Conservation (phyloP, 2,888 invertebrate genomes). For the Spisula solida region DNA sequence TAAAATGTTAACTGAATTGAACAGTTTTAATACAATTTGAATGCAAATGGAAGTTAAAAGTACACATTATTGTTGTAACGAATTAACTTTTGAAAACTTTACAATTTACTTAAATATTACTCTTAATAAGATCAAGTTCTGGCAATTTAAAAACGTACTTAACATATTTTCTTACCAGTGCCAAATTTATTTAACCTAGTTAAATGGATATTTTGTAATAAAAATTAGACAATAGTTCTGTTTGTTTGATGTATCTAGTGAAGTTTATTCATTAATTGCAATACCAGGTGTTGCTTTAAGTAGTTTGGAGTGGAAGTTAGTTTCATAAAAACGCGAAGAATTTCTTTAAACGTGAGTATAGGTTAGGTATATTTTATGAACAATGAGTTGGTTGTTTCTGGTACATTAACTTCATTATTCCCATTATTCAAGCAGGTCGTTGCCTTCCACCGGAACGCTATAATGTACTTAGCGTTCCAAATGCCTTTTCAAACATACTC, state of each 20-base stretch:
- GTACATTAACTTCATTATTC: constrained; percentile 12
- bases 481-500: no score
- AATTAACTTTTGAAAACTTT: no score
- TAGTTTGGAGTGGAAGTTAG: background rate
- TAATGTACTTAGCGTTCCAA: no score
- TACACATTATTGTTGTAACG: no score
- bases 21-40: no score
- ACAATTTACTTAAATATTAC: no score
- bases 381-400: constrained; percentile 1
- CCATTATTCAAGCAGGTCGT: background rate
- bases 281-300: background rate
- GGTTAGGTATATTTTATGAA: background rate
- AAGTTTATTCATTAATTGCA: background rate
- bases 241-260: constrained; percentile 6
- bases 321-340: background rate
- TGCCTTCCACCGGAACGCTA: background rate
- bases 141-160: background rate
- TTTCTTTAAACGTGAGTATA: background rate
- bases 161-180: background rate
- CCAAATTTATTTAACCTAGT: background rate
- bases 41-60: no score
- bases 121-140: no score
- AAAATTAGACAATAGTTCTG: background rate
- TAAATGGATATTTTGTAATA: constrained; percentile 13
- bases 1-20: no score